Conservation (phyloP, 2,797 vertebrate genomes). For the Scomberomorus guttatus region DNA sequence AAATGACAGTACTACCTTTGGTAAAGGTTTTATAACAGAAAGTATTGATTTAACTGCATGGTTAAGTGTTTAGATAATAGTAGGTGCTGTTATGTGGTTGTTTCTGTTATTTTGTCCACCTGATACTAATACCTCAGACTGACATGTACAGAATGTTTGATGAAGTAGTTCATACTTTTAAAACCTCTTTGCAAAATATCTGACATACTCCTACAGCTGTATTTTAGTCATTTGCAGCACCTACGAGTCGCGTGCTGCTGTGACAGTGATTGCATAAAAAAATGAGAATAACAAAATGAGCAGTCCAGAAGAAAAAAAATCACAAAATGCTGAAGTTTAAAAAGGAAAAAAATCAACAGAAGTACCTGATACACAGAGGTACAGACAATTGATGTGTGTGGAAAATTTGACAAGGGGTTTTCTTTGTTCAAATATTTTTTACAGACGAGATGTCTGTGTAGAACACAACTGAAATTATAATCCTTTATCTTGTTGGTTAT, state of each 20-base stretch:
- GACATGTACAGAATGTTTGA: background rate
- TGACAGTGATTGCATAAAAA: background rate
- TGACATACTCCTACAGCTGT: background rate
- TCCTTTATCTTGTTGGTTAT: background rate
- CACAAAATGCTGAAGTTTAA: background rate
- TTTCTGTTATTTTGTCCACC: background rate
- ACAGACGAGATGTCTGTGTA: background rate
- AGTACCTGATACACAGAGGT: background rate
- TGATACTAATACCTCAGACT: background rate
- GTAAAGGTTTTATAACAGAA: background rate
- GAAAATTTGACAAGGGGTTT: background rate
- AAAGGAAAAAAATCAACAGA: background rate
- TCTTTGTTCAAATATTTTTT: background rate
- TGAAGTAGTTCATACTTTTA: background rate
- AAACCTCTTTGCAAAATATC: background rate
- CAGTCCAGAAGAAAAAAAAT: background rate
- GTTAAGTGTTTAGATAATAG: background rate
- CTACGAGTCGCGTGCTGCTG: background rate
- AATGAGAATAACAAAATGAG: background rate
- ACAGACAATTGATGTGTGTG: accelerated
- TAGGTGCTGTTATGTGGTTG: background rate
- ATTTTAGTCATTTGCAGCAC: background rate
- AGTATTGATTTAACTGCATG: background rate
- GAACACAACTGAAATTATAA: background rate
- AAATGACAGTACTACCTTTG: background rate